Evolutionary conservation across 2,797 vertebrate genomes (phyloP).

Genomic region (Lophius americanus): DNA sequence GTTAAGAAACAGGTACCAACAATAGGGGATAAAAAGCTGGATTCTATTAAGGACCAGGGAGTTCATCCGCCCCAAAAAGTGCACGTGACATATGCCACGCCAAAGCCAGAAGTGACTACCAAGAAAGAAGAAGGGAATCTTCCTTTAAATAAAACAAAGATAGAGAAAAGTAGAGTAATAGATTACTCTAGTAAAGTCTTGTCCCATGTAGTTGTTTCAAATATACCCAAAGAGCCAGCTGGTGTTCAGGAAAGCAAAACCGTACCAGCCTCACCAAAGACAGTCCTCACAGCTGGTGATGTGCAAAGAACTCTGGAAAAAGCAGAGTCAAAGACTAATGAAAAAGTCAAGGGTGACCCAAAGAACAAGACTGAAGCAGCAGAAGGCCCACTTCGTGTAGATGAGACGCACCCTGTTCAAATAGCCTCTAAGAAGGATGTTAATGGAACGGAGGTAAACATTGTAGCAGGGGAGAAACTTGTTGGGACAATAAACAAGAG

Average conservation of each 20-base stretch:
- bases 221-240: slow-evolving; percentile 37
- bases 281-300: not conserved
- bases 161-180: not conserved
- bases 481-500: not conserved
- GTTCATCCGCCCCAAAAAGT: not conserved
- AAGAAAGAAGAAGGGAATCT: slow-evolving; percentile 49
- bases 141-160: slow-evolving; percentile 15
- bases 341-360: slow-evolving; percentile 10
- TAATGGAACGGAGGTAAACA: slow-evolving; percentile 10
- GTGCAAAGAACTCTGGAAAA: slow-evolving; percentile 7
- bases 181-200: not conserved
- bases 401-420: slow-evolving; percentile 27
- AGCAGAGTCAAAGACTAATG: not conserved
- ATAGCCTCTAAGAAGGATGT: slow-evolving; percentile 27
- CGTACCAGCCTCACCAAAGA: slow-evolving; percentile 22
- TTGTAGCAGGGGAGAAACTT: not conserved
- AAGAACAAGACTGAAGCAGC: slow-evolving; percentile 19
- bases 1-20: slow-evolving; percentile 6
- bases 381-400: not conserved
- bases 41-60: not conserved
- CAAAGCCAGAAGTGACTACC: slow-evolving; percentile 4
- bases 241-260: slow-evolving; percentile 38
- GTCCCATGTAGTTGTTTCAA: slow-evolving; percentile 2
- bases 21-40: slow-evolving; percentile 1
- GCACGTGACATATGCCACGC: not conserved